Evolutionary conservation across 2,113 vertebrate genomes (phyloP).

Genomic region (Pangasianodon hypophthalmus): DNA sequence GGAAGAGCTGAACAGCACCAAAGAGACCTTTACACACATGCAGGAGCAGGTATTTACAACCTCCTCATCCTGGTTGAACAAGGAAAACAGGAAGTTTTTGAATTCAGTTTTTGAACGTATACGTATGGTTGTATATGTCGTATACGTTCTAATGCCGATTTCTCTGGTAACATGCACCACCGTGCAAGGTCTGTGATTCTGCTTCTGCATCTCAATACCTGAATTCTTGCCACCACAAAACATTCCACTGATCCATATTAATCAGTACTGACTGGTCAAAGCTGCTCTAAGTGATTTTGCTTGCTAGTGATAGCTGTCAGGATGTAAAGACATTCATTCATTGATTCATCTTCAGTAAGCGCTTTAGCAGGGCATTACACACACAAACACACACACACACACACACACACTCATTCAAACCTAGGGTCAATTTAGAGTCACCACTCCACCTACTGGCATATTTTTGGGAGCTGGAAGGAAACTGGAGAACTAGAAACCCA

Average conservation of each 20-base stretch:
- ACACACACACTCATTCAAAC: background rate
- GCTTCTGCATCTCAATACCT: background rate
- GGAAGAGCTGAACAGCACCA: constrained; percentile 56
- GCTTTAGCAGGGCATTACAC: background rate
- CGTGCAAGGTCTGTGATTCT: no score
- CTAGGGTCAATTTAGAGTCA: background rate
- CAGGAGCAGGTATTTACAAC: constrained; percentile 67
- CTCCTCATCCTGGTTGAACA: background rate
- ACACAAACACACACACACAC: background rate
- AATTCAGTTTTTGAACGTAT: no score
- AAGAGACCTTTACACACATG: constrained; percentile 51
- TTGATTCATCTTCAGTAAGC: background rate
- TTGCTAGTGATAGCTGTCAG: background rate
- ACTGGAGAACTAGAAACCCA: background rate
- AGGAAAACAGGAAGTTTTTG: constrained; percentile 3
- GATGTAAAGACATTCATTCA: background rate
- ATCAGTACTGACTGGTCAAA: constrained; percentile 54
- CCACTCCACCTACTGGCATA: background rate
- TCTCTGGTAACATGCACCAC: no score
- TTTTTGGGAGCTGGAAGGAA: background rate
- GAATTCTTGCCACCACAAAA: background rate
- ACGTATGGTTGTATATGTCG: constrained; percentile 38
- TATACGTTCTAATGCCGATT: constrained; percentile 45
- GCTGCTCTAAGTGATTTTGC: background rate
- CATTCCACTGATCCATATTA: constrained; percentile 59